phyloP scores from a whole-genome alignment of 1,140 invertebrate species.

The Planococcus citri region DNA sequence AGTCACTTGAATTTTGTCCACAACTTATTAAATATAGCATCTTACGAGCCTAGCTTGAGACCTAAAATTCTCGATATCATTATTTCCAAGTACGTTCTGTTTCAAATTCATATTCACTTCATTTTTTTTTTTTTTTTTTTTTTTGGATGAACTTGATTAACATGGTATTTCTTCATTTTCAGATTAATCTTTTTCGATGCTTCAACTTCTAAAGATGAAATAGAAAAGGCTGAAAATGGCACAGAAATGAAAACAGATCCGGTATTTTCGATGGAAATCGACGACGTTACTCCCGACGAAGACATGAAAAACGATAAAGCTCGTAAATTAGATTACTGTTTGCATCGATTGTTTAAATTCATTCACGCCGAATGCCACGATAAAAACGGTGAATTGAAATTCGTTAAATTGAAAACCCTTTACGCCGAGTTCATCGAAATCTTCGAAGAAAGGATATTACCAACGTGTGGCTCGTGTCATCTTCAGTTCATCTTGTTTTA shows the following conservation, averaged over 20 bases:
- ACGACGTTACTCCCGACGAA: constrained; percentile 32
- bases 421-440: constrained; percentile 32
- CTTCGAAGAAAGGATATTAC: constrained; percentile 60
- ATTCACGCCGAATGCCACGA: constrained; percentile 38
- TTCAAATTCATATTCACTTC: constrained; percentile 19
- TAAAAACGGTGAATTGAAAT: constrained; percentile 30
- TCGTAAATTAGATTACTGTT: constrained; percentile 48
- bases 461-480: constrained; percentile 57
- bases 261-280: constrained; percentile 39
- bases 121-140: neutral
- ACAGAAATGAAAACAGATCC: constrained; percentile 31
- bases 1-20: constrained; percentile 46
- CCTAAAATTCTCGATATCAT: constrained; percentile 48
- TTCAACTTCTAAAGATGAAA: constrained; percentile 42
- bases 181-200: constrained; percentile 57
- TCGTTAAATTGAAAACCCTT: constrained; percentile 32
- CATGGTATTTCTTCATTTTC: neutral
- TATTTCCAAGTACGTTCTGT: constrained; percentile 51
- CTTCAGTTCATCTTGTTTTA: constrained; percentile 70
- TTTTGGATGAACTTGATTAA: neutral
- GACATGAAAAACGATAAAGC: constrained; percentile 38
- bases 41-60: constrained; percentile 47
- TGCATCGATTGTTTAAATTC: constrained; percentile 47
- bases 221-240: constrained; percentile 36
- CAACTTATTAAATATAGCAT: constrained; percentile 47